Conservation (phyloP, 2,888 invertebrate species). For the Lordiphosa andalusiaca region DNA sequence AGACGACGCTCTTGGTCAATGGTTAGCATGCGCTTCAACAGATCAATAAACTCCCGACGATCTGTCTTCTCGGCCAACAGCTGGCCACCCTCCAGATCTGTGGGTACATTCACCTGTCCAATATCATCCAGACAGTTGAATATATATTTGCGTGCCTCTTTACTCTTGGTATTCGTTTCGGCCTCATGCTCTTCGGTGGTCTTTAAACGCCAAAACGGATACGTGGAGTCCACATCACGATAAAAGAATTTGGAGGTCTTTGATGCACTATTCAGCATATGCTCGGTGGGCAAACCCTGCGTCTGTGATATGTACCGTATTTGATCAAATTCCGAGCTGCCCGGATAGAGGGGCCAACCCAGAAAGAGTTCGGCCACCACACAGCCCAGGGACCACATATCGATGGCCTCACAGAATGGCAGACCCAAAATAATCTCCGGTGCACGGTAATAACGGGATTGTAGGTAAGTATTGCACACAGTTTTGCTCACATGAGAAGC, state of each 20-base stretch:
- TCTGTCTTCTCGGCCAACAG: slow-evolving; percentile 98
- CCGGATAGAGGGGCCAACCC: slow-evolving; percentile 99
- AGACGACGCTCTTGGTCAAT: slow-evolving; percentile 98
- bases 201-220: slow-evolving; percentile 92
- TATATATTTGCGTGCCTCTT: slow-evolving; percentile 99
- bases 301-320: slow-evolving; percentile 97
- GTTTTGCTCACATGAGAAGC: slow-evolving; percentile 99
- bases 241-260: slow-evolving; percentile 99
- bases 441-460: slow-evolving; percentile 98
- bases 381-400: slow-evolving; percentile 99
- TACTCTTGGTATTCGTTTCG: slow-evolving; percentile 98
- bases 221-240: slow-evolving; percentile 95
- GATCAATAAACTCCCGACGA: slow-evolving; percentile 97
- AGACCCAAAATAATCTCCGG: slow-evolving; percentile 98
- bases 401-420: slow-evolving; percentile 99
- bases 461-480: slow-evolving; percentile 99
- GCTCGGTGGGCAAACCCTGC: slow-evolving; percentile 97
- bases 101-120: slow-evolving; percentile 96
- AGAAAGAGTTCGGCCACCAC: slow-evolving; percentile 99
- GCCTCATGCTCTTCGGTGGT: slow-evolving; percentile 99
- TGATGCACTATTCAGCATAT: slow-evolving; percentile 97
- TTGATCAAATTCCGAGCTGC: slow-evolving; percentile 99
- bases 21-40: slow-evolving; percentile 98
- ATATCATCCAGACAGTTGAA: slow-evolving; percentile 99
- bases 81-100: slow-evolving; percentile 98